Evolutionary conservation across 2,888 invertebrate species (phyloP), one percentile per base, ranked within the genome.

Genomic region (Salpingus planirostris): DNA sequence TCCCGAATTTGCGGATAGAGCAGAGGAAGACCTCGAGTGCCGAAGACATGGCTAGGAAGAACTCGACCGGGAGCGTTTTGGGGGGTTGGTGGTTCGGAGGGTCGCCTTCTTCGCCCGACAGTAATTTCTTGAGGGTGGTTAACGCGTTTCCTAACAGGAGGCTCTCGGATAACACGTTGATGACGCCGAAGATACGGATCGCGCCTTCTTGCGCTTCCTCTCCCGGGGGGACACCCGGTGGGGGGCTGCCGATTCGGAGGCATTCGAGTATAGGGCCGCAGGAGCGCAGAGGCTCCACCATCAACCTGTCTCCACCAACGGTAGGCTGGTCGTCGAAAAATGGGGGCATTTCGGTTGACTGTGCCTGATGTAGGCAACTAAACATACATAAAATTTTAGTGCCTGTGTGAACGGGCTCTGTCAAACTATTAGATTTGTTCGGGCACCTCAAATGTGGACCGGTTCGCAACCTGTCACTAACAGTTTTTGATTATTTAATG

Each of bases 241-340:
- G 80, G 15, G 86, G 86, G 1, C 66, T 91, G 38, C 90, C 90
- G 10, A 81, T 84, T 18, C 77, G 91, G 30, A 78, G 91, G 13
- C 92, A 92, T 64, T 91, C 90, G 33, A 89, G 88, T 65, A 90
- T 89, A 50, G 90, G 89, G 12, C 87, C 90, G 1, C 89, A 90
- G 57, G 89, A 91, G 60, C 76, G 89, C 42, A 78, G 88, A 31
- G 81, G 81, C 33, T 87, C 87, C 8, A 80, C 81, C 39, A 80
- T 84, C 46, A 88, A 89, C 68, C 71, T 89, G 39, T 89, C 89
- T 39, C 89, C 89, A 47, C 88, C 89, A 47, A 84, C 87, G 72
- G 90, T 90, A 78, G 27, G 27, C 15, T 27, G 8, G 18, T 18
- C 18, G 6, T 18, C 6, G 18, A 18, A 18, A 8, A 18, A 18